A percentile compares a stretch with the other conserved stretches of the same genome.
These are phyloP conservation scores for Metellina segmentata DNA, from an alignment of 2,888 invertebrate species.

Conservation along the genomic window DNA sequence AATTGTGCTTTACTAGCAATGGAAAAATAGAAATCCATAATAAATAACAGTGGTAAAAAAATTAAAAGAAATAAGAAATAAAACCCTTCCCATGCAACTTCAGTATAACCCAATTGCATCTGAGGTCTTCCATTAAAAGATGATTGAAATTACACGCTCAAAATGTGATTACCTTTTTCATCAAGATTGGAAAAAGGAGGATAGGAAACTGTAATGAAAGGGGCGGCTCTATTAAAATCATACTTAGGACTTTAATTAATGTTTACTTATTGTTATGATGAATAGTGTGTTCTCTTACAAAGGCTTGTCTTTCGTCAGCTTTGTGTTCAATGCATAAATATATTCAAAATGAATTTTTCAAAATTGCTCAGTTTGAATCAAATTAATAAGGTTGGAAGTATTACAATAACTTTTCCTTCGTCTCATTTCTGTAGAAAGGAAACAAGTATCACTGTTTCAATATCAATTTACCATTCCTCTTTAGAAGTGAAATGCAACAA, in stretches of 20 bases:
- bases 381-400: too few species aligned
- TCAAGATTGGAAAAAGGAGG: background rate
- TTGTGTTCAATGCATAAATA: background rate
- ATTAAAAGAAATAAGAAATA: background rate
- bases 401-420: too few species aligned
- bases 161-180: background rate
- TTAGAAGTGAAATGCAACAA: too few species aligned
- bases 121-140: background rate
- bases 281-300: background rate
- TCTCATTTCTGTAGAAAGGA: too few species aligned
- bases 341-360: background rate
- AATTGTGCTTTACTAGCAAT: background rate
- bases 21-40: background rate
- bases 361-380: too few species aligned
- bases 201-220: background rate
- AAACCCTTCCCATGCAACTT: background rate
- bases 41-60: background rate
- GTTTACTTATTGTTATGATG: background rate
- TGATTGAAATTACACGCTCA: background rate
- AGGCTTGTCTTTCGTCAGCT: background rate
- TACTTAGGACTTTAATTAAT: background rate
- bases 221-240: background rate
- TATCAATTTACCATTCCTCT: too few species aligned
- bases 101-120: background rate
- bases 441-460: too few species aligned